A percentile compares a stretch with the other conserved stretches of the same genome.
phyloP scores from a whole-genome alignment of 2,797 vertebrate species.

The Fistularia tabacaria region DNA sequence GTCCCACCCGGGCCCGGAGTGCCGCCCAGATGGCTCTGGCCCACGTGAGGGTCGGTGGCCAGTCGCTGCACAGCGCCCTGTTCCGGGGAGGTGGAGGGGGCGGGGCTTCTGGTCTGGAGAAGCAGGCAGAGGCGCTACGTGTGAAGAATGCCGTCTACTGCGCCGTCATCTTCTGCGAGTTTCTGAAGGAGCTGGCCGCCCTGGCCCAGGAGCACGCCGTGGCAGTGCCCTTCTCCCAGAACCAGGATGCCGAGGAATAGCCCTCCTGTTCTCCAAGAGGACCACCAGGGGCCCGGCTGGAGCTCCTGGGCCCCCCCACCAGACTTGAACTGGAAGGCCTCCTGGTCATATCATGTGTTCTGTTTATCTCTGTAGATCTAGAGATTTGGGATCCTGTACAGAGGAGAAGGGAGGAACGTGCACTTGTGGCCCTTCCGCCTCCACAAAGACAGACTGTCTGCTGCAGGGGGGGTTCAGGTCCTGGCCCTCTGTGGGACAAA shows the following conservation, averaged over 20 bases:
- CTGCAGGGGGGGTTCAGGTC: no score
- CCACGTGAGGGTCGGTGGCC: constrained; percentile 83
- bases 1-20: constrained; percentile 86
- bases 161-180: constrained; percentile 92
- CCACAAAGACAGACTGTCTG: no score
- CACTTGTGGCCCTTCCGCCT: no score
- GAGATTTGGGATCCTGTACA: no score
- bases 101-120: constrained; percentile 70
- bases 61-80: constrained; percentile 79
- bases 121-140: constrained; percentile 86
- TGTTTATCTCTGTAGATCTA: no score
- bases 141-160: constrained; percentile 96
- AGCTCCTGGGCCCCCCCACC: no score
- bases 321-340: neutral
- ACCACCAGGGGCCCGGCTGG: no score
- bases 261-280: neutral
- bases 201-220: constrained; percentile 92
- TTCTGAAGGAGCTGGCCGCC: constrained; percentile 95
- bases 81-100: constrained; percentile 63
- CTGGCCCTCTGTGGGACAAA: no score
- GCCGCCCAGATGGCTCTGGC: constrained; percentile 86
- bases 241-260: constrained; percentile 78
- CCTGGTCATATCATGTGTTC: neutral
- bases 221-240: constrained; percentile 81
- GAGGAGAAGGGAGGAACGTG: no score